Evolutionary conservation across 1,140 invertebrate species (phyloP).

Genomic region (Drosophila simulans): DNA sequence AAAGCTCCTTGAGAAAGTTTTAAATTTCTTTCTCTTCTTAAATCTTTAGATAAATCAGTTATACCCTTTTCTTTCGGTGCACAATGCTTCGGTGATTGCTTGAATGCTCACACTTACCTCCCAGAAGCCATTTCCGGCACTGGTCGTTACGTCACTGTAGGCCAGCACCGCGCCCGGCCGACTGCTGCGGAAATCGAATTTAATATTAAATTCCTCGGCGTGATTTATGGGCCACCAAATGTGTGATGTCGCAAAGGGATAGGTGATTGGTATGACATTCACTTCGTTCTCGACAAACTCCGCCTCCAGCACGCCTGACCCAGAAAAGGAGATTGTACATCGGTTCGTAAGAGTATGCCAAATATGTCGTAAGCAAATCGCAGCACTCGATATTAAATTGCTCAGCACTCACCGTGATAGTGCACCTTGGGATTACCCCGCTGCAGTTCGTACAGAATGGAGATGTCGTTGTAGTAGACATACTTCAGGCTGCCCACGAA

Average conservation of each 20-base stretch:
- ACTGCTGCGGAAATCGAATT: slow-evolving; percentile 95
- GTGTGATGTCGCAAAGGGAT: slow-evolving; percentile 94
- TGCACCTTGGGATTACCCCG: slow-evolving; percentile 93
- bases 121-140: slow-evolving; percentile 91
- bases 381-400: slow-evolving; percentile 43
- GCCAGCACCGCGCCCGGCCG: slow-evolving; percentile 93
- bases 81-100: slow-evolving; percentile 64
- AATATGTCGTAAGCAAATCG: slow-evolving; percentile 34
- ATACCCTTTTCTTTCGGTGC: slow-evolving; percentile 1
- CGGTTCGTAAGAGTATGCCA: slow-evolving; percentile 18
- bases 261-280: slow-evolving; percentile 95
- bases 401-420: slow-evolving; percentile 87
- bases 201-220: slow-evolving; percentile 90
- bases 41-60: too few relatives aligned
- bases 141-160: slow-evolving; percentile 90
- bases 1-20: too few relatives aligned
- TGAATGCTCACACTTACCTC: slow-evolving; percentile 88
- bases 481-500: slow-evolving; percentile 95
- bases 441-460: slow-evolving; percentile 94
- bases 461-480: slow-evolving; percentile 96
- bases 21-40: too few relatives aligned
- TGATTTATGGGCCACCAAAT: slow-evolving; percentile 92
- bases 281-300: slow-evolving; percentile 94
- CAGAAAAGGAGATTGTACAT: slow-evolving; percentile 50
- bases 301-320: slow-evolving; percentile 89